Percentiles rank a stretch among this genome's conserved stretches.
phyloP scores from a whole-genome alignment of 1,140 invertebrate genomes.

The Euura lappo region DNA sequence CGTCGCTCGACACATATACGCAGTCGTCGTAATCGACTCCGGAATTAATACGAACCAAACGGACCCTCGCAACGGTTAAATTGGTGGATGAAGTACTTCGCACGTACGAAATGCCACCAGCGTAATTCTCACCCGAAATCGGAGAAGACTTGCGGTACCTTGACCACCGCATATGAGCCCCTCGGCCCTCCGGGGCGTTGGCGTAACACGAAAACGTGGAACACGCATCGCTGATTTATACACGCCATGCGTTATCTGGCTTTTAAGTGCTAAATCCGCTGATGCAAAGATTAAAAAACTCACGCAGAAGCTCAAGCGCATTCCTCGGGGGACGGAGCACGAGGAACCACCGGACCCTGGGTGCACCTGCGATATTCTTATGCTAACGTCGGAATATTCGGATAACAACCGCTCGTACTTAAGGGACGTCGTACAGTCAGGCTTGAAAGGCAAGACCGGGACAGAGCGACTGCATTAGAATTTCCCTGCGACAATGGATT shows the following conservation, averaged over 20 bases:
- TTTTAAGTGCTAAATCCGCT: slow-evolving; percentile 13
- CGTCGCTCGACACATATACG: too few relatives aligned
- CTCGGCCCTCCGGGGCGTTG: neutral
- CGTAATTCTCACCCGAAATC: neutral
- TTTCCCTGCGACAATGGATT: too few relatives aligned
- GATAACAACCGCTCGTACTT: neutral
- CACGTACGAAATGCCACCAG: neutral
- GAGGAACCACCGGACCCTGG: neutral
- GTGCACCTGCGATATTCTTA: slow-evolving; percentile 6
- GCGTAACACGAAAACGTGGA: neutral
- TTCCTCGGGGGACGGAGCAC: neutral
- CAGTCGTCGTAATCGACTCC: too few relatives aligned
- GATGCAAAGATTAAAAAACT: slow-evolving; percentile 15
- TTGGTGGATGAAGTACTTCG: too few relatives aligned
- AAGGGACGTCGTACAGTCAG: slow-evolving; percentile 4
- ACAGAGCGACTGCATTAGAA: neutral
- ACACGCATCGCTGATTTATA: slow-evolving; percentile 9
- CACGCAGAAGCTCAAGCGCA: neutral
- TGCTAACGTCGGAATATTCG: slow-evolving; percentile 3
- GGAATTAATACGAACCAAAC: too few relatives aligned
- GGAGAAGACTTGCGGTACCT: neutral
- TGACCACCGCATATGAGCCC: neutral
- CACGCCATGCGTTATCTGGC: slow-evolving; percentile 12
- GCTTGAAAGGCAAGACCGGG: neutral
- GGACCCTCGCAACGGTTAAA: too few relatives aligned